Percentiles rank a stretch among this genome's conserved stretches.
phyloP scores from a whole-genome alignment of 1,140 invertebrate species.

The Battus philenor region DNA sequence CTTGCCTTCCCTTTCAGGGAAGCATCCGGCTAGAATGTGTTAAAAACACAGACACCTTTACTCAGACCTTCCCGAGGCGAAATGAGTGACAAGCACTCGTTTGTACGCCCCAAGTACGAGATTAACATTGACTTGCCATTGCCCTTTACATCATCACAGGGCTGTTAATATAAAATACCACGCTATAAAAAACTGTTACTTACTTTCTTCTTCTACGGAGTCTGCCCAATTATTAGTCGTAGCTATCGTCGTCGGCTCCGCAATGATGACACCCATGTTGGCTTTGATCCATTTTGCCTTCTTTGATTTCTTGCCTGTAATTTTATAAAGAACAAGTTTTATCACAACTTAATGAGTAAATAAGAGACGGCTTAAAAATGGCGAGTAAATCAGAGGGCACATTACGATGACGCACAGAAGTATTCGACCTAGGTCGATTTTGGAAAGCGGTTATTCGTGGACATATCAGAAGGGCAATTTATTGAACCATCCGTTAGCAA shows the following conservation, averaged over 20 bases:
- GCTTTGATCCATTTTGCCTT: constrained; percentile 73
- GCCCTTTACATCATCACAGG: constrained; percentile 69
- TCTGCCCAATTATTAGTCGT: constrained; percentile 68
- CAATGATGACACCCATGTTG: constrained; percentile 70
- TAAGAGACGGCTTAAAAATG: constrained; percentile 22
- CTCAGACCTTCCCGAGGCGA: constrained; percentile 76
- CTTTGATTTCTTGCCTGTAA: constrained; percentile 74
- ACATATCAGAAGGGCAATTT: constrained; percentile 32
- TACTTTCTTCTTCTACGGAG: constrained; percentile 71
- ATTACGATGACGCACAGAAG: constrained; percentile 62
- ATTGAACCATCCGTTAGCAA: constrained; percentile 10
- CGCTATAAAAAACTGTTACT: constrained; percentile 28
- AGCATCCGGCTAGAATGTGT: constrained; percentile 72
- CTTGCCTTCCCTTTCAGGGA: constrained; percentile 59
- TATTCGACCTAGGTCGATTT: constrained; percentile 67
- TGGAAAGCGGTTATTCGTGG: constrained; percentile 62
- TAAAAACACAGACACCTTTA: constrained; percentile 55
- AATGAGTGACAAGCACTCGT: constrained; percentile 60
- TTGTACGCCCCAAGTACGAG: constrained; percentile 73
- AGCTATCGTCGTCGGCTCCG: constrained; percentile 60
- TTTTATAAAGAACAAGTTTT: constrained; percentile 19
- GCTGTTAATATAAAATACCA: constrained; percentile 24
- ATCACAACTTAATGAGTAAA: constrained; percentile 6
- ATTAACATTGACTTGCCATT: constrained; percentile 72
- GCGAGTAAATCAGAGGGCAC: constrained; percentile 25